Conservation (phyloP, 2,797 vertebrate genomes). For the Huso huso region DNA sequence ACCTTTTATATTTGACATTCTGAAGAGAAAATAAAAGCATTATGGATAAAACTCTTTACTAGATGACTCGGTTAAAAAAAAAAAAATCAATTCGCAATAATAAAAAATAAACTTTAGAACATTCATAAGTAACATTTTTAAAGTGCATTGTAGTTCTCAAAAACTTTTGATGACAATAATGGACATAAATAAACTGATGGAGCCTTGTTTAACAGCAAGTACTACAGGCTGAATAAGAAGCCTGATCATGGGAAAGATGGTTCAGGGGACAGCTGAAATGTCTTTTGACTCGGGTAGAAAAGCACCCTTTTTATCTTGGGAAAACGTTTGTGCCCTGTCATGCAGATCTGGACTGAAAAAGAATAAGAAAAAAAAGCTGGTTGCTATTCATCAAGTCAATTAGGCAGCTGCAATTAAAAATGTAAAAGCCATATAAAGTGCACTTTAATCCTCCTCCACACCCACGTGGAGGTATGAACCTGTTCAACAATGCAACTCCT, state of each 20-base stretch:
- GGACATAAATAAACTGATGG: too few relatives aligned
- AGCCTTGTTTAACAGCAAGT: too few relatives aligned
- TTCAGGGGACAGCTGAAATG: not conserved
- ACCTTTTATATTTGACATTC: too few relatives aligned
- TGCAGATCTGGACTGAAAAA: constrained; percentile 41
- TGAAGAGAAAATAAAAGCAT: too few relatives aligned
- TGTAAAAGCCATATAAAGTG: constrained; percentile 49
- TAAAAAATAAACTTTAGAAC: too few relatives aligned
- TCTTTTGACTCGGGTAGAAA: constrained; percentile 1
- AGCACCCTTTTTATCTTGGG: constrained; percentile 5
- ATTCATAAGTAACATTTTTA: too few relatives aligned
- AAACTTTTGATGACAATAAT: too few relatives aligned
- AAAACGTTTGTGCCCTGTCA: constrained; percentile 43
- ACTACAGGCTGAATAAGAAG: not conserved
- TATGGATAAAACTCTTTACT: too few relatives aligned
- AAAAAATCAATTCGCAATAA: too few relatives aligned
- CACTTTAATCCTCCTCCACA: constrained; percentile 61
- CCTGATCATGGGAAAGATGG: constrained; percentile 10
- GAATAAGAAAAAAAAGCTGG: constrained; percentile 29
- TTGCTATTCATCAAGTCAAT: constrained; percentile 58
- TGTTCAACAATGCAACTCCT: constrained; percentile 59
- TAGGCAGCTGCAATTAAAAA: constrained; percentile 59
- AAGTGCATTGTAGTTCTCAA: too few relatives aligned
- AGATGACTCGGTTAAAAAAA: too few relatives aligned
- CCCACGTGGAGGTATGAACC: constrained; percentile 59